phyloP scores from a whole-genome alignment of 2,113 vertebrate genomes.

The Equus przewalskii region DNA sequence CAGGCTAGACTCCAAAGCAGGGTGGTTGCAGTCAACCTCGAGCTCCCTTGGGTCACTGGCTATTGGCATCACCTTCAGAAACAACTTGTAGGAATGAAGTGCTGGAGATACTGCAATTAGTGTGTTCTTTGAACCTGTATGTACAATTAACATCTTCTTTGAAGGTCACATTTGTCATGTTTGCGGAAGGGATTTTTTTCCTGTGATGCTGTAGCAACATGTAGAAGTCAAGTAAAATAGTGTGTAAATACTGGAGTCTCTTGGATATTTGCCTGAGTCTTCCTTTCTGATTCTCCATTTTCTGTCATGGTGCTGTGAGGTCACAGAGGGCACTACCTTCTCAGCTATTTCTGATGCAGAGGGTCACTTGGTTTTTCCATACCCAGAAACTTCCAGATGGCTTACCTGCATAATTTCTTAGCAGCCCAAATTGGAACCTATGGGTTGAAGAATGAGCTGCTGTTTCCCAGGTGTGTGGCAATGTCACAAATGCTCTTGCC shows the following conservation, averaged over 20 bases:
- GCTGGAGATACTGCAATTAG: conserved; percentile 43
- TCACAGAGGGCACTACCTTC: neutral
- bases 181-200: conserved; percentile 70
- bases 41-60: conserved; percentile 26
- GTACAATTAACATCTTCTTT: conserved; percentile 72
- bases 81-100: conserved; percentile 6
- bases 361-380: conserved; percentile 30
- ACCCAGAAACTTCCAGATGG: neutral
- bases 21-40: neutral
- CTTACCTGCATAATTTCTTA: conserved; percentile 5
- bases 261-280: conserved; percentile 52
- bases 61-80: conserved; percentile 67
- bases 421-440: neutral
- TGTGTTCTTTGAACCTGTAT: conserved; percentile 68
- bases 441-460: conserved; percentile 27
- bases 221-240: conserved; percentile 59
- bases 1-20: conserved; percentile 15
- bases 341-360: conserved; percentile 38
- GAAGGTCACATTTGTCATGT: conserved; percentile 67
- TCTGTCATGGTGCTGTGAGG: neutral
- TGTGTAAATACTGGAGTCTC: conserved; percentile 63
- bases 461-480: neutral
- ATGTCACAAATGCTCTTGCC: conserved; percentile 1
- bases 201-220: conserved; percentile 70
- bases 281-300: conserved; percentile 58